Evolutionary conservation across 2,888 invertebrate genomes (phyloP), one percentile per base, ranked within the genome.

Genomic region (Seira sanloemensis): DNA sequence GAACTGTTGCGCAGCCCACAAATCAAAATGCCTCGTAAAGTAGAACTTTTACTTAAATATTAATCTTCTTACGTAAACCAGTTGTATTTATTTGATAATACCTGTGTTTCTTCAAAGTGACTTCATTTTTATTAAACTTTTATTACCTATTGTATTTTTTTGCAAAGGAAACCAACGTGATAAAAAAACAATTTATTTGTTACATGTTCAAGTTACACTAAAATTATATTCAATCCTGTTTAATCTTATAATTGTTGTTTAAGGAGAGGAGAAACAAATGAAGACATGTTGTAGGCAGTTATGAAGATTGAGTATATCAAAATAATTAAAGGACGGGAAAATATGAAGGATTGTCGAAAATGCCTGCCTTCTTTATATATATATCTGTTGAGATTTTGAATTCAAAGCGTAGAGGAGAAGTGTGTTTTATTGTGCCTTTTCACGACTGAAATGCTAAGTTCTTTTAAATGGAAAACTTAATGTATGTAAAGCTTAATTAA

Each of bases 1-100:
- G 87, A 91, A 92, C 89, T 92, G 92, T 88, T 92, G 92, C 88
- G 91, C 91, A 26, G 91, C 92, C 27, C 91, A 91, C 80, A 88
- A 88, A 88, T 72, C 86, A 67, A 86, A 88, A 76, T 89, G 89
- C 62, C 62, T 62, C 21, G 19, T 12, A 50, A 50, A 21, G n/a
- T 58, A 80, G 73, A n/a, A n/a, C n/a, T 77, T 69, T 83, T 66
- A 75, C 9, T 18, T 27, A 75, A 27, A 75, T 50, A 26, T 16
- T 75, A 75, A 24, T 65, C 25, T 75, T 75, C 65, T 26, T 75
- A 65, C 16, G n/a, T 75, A 75, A 62, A 62, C 62, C 62, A 62
- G 62, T 62, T 62, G 62, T 62, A 62, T 62, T 62, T 62, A 62
- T 62, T 62, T 62, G 1, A 50, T 50, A 50, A 50, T 50, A 62